These are phyloP conservation scores for Dastarcus helophoroides DNA, from an alignment of 2,888 invertebrate species.

Conservation along the genomic window DNA sequence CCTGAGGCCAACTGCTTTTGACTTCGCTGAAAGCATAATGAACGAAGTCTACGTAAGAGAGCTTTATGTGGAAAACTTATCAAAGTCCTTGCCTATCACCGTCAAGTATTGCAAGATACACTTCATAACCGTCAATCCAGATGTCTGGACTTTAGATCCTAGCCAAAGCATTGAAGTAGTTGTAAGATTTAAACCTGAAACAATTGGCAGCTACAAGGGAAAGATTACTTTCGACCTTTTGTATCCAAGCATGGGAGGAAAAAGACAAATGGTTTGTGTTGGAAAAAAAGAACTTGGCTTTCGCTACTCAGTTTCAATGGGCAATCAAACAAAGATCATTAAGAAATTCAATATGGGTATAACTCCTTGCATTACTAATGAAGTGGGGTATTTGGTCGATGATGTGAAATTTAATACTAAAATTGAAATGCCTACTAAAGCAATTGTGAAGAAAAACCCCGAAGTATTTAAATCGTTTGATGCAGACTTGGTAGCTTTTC, in stretches of 20 bases:
- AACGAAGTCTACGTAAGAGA: conserved; percentile 24
- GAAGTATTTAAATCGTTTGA: conserved; percentile 16
- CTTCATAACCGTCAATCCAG: conserved; percentile 23
- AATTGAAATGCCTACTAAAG: conserved; percentile 20
- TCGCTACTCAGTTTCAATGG: too few species aligned
- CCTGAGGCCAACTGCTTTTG: conserved; percentile 38
- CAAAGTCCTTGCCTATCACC: conserved; percentile 20
- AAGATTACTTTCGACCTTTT: conserved; percentile 22
- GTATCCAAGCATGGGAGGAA: not conserved
- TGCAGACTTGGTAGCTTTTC: conserved; percentile 30
- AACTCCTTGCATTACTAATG: conserved; percentile 27
- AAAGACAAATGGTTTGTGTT: conserved; percentile 4
- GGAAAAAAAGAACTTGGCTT: too few species aligned
- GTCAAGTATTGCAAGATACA: conserved; percentile 22
- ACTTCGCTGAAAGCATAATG: conserved; percentile 38
- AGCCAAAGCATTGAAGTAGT: conserved; percentile 14
- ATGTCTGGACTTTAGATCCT: conserved; percentile 16
- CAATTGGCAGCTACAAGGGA: conserved; percentile 17
- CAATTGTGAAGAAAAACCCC: conserved; percentile 18
- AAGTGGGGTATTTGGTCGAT: conserved; percentile 29
- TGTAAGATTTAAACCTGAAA: conserved; percentile 19
- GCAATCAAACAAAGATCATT: conserved; percentile 5
- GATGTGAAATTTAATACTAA: conserved; percentile 24
- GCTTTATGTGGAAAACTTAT: conserved; percentile 21
- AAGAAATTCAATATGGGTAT: conserved; percentile 29